A percentile compares a stretch with the other conserved stretches of the same genome.
Conservation (phyloP, 37 sponge, comb jelly and placozoan genomes). For the Beroe ovata region DNA sequence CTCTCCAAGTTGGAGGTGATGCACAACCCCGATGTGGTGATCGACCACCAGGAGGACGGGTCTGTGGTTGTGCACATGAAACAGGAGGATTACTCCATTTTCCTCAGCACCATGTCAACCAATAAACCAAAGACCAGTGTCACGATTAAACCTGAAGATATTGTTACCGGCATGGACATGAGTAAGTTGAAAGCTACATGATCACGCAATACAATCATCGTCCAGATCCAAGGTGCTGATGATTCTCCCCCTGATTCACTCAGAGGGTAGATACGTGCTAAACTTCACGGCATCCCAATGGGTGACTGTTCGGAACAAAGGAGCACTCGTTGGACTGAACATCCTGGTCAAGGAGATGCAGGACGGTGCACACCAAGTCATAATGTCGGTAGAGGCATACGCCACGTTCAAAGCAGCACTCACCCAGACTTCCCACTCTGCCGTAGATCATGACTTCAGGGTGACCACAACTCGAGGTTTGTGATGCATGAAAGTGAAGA, state of each 20-base stretch:
- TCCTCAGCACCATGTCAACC: slow-evolving; percentile 54
- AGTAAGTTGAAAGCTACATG: slow-evolving; percentile 49
- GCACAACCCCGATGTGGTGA: not conserved
- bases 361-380: slow-evolving; percentile 43
- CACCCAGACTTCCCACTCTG: not conserved
- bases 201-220: too few relatives aligned
- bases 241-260: not conserved
- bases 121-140: slow-evolving; percentile 13
- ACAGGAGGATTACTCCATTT: slow-evolving; percentile 43
- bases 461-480: slow-evolving; percentile 41
- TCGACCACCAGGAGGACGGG: slow-evolving; percentile 24
- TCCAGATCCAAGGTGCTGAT: too few relatives aligned
- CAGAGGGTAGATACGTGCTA: slow-evolving; percentile 27
- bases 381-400: slow-evolving; percentile 32
- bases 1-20: slow-evolving; percentile 65
- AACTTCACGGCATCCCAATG: slow-evolving; percentile 11
- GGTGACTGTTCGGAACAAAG: slow-evolving; percentile 51
- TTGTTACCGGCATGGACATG: not conserved
- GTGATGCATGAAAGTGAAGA: too few relatives aligned
- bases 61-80: slow-evolving; percentile 7
- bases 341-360: slow-evolving; percentile 24
- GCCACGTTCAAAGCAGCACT: not conserved
- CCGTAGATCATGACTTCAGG: slow-evolving; percentile 5
- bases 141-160: not conserved
- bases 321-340: slow-evolving; percentile 39